Conservation (phyloP, 30 jellyfish, hydroid and myxozoan genomes). For the Cassiopea andromeda region DNA sequence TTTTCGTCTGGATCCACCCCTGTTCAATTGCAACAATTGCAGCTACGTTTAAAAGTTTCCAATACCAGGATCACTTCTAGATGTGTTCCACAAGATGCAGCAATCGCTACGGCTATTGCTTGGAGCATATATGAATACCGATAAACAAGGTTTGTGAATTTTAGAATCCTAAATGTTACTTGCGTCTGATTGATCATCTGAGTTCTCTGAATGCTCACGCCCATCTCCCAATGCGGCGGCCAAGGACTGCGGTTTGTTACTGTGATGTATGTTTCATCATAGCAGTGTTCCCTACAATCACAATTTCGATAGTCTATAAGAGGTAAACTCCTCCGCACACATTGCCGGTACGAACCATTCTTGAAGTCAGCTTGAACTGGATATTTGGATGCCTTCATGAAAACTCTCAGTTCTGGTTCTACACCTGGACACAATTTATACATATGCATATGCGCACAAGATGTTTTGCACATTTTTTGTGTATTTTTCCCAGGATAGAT, state of each 20-base stretch:
- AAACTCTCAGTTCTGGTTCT: neutral
- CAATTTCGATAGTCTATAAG: neutral
- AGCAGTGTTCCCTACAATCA: conserved; percentile 19
- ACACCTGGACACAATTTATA: conserved; percentile 11
- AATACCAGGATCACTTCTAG: too few species aligned
- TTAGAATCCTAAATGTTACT: too few species aligned
- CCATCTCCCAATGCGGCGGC: conserved; percentile 49
- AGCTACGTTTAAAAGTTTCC: too few species aligned
- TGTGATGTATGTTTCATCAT: conserved; percentile 1
- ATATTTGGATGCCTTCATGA: neutral
- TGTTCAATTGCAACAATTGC: too few species aligned
- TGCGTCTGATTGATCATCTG: too few species aligned
- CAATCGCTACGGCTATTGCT: too few species aligned
- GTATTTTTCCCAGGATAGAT: conserved; percentile 30
- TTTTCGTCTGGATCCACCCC: too few species aligned
- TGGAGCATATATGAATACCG: too few species aligned
- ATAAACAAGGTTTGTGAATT: too few species aligned
- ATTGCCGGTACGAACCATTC: neutral
- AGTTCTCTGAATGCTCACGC: too few species aligned
- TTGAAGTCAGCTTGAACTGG: neutral
- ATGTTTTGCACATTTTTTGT: neutral
- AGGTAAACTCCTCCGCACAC: neutral
- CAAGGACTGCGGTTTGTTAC: conserved; percentile 27
- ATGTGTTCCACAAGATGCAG: too few species aligned
- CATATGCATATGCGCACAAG: neutral